A percentile compares a stretch with the other conserved stretches of the same genome.
phyloP scores from a whole-genome alignment of 2,888 invertebrate species.

The Himalopsyche anomala region DNA sequence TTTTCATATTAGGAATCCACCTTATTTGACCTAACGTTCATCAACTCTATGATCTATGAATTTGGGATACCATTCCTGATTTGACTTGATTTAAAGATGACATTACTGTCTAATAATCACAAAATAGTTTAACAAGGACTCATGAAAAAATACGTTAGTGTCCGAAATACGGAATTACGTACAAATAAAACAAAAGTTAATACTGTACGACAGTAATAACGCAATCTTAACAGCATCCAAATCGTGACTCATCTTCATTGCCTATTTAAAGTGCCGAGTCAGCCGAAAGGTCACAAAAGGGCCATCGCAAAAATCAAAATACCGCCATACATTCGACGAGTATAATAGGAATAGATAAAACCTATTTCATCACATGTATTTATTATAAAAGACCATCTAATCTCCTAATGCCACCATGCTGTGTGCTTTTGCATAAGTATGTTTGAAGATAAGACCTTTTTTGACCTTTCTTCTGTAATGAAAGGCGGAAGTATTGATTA shows the following conservation, averaged over 20 bases:
- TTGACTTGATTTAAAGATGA: too few relatives aligned
- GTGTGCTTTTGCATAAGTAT: conserved; percentile 1
- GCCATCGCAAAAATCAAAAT: conserved; percentile 26
- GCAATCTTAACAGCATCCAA: neutral
- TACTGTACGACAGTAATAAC: neutral
- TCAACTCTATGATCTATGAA: too few relatives aligned
- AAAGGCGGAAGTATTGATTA: conserved; percentile 7
- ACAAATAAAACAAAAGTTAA: neutral
- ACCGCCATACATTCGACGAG: neutral
- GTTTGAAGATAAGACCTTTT: neutral
- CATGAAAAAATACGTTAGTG: too few relatives aligned
- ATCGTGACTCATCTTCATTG: conserved; percentile 21
- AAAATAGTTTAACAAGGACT: too few relatives aligned
- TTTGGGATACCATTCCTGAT: too few relatives aligned
- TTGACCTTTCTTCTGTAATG: neutral
- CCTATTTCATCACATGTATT: neutral
- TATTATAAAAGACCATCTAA: neutral
- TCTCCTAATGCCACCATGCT: neutral
- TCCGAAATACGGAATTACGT: too few relatives aligned
- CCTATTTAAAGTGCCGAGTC: neutral
- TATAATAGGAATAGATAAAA: neutral
- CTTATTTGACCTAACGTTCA: too few relatives aligned
- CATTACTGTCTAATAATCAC: too few relatives aligned
- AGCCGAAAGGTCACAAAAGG: conserved; percentile 7
- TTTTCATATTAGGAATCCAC: too few relatives aligned